These are phyloP conservation scores for Burhinus bistriatus DNA, from an alignment of 2,113 vertebrate genomes.

Conservation along the genomic window DNA sequence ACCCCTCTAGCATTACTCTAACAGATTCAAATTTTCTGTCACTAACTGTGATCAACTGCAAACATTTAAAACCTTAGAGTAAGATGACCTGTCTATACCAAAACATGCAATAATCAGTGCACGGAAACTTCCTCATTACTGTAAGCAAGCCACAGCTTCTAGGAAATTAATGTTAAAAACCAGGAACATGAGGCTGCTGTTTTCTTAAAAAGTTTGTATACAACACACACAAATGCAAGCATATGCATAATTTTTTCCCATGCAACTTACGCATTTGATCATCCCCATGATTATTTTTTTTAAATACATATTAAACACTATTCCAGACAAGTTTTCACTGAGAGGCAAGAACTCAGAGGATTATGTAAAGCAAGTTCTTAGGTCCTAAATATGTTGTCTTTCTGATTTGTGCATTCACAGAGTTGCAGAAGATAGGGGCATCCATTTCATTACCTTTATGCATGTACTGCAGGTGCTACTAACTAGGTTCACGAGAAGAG, in stretches of 20 bases:
- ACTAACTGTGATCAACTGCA: background rate
- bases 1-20: background rate
- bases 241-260: background rate
- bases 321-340: background rate
- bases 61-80: background rate
- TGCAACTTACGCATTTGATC: background rate
- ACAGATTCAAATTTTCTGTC: background rate
- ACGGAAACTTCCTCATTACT: background rate
- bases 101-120: background rate
- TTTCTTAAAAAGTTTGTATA: background rate
- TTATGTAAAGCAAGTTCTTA: background rate
- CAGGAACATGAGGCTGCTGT: background rate
- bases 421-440: background rate
- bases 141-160: background rate
- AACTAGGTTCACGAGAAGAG: background rate
- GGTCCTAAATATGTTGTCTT: background rate
- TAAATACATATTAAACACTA: background rate
- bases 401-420: background rate
- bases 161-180: background rate
- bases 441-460: background rate
- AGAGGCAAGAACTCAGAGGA: background rate
- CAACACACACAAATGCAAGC: background rate
- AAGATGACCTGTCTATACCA: background rate
- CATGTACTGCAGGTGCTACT: background rate
- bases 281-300: background rate